Base-by-base conservation (phyloP, 2,888 invertebrate genomes). In the Physocephala rufipes region DNA sequence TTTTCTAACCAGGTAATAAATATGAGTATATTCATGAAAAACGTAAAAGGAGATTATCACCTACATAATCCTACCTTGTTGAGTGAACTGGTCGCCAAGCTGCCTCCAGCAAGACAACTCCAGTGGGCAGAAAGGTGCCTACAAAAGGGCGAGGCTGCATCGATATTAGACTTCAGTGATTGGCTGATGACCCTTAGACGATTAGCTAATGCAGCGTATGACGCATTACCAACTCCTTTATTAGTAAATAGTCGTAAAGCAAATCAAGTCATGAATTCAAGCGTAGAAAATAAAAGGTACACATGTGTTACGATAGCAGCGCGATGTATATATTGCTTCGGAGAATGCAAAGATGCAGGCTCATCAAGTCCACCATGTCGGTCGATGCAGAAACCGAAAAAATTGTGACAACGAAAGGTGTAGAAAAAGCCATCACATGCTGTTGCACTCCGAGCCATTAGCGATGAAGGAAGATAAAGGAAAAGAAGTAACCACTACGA, bases 81-180 rank as follows among this genome's bases (percentile, higher is more conserved):
- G 19, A 67, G 71, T 5, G 65, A 73, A 45, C 45, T 73, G 12
- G 65, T 75, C 1, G 19, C 67, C n/a, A 75, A 73, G 26, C 24
- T 75, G 55, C 73, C 75, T 28, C 66, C 26, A 28, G 16, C 43
- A 1, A 66, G 61, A 43, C 62, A 67, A 53, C 28, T 70, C 24
- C 67, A 74, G 26, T 74, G 73, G 73, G 71, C 72, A 2, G 70
- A 71, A 26, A 66, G 66, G 49, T 66, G 71, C 16, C 24, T 63
- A 4, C 36, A 55, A 15, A 5, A 19, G 5, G 16, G 26, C 4
- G 5, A 28, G 9, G 5, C 3, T 28, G 61, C 26, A 3, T 36
- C 61, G 12, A 43, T 61, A 16, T 28, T 19, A 3, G 61, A 67
- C 43, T 74, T 72, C 16, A 65, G 72, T 15, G 13, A 49, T 3